Percentiles rank a stretch among this genome's conserved stretches.
Evolutionary conservation across 1,140 invertebrate species (phyloP).

Genomic region (Globodera rostochiensis): DNA sequence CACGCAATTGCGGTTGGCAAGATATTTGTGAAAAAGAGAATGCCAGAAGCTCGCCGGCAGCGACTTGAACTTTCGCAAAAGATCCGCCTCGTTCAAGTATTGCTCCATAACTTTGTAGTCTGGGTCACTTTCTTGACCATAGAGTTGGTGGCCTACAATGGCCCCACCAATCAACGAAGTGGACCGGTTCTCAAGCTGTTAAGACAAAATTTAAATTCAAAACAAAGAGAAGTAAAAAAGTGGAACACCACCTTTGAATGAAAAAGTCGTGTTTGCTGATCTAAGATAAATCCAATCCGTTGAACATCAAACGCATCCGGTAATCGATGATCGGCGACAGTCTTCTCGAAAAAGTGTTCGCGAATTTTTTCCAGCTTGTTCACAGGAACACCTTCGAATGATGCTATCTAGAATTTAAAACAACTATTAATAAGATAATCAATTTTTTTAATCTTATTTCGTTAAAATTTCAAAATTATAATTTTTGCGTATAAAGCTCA

Average conservation of each 20-base stretch:
- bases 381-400: conserved; percentile 78
- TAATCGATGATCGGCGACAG: conserved; percentile 32
- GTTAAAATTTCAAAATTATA: no score
- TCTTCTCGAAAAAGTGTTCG: conserved; percentile 61
- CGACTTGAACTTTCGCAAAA: conserved; percentile 72
- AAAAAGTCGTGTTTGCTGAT: conserved; percentile 74
- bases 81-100: conserved; percentile 76
- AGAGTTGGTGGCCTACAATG: conserved; percentile 80
- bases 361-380: conserved; percentile 73
- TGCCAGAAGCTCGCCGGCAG: conserved; percentile 77
- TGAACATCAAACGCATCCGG: conserved; percentile 76
- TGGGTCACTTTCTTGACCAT: conserved; percentile 69
- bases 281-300: conserved; percentile 75
- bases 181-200: conserved; percentile 75
- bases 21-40: conserved; percentile 74
- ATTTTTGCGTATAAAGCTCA: not conserved
- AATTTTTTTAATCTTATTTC: no score
- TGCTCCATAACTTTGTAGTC: conserved; percentile 75
- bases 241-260: conserved; percentile 55
- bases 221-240: not conserved
- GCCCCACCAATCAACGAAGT: conserved; percentile 77
- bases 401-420: conserved; percentile 66
- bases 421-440: no score
- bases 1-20: conserved; percentile 71
- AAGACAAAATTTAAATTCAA: conserved; percentile 2